Conservation (phyloP, 2,113 vertebrate genomes). For the Mola mola region DNA sequence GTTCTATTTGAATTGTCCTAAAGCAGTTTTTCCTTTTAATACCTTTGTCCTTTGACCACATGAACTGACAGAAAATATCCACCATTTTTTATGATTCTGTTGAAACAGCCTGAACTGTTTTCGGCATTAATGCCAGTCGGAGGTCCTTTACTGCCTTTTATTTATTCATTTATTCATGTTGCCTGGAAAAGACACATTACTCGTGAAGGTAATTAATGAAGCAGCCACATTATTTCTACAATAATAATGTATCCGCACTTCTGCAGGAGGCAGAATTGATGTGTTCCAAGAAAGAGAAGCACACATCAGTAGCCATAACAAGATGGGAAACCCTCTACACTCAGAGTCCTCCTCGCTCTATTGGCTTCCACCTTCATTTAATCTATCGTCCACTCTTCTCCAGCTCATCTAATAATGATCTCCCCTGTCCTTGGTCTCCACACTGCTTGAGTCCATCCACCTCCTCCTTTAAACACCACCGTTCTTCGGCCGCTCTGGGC, state of each 20-base stretch:
- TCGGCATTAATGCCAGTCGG: too few species aligned
- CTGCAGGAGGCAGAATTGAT: not conserved
- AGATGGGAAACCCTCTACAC: constrained; percentile 3
- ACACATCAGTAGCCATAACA: not conserved
- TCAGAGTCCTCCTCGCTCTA: constrained; percentile 22
- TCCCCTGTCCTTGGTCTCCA: constrained; percentile 44
- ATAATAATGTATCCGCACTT: not conserved
- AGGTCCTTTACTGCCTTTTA: too few species aligned
- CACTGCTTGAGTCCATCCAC: constrained; percentile 12
- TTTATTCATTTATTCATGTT: too few species aligned
- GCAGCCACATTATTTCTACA: not conserved
- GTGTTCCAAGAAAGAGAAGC: not conserved
- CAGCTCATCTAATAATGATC: constrained; percentile 30
- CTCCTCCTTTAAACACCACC: constrained; percentile 36
- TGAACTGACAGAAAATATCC: too few species aligned
- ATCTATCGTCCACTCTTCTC: constrained; percentile 34
- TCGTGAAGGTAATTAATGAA: not conserved
- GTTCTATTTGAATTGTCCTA: too few species aligned
- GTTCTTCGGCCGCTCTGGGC: constrained; percentile 54
- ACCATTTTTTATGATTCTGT: too few species aligned
- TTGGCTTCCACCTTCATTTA: constrained; percentile 32
- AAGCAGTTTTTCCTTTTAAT: too few species aligned
- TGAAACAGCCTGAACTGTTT: too few species aligned
- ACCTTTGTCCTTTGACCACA: too few species aligned
- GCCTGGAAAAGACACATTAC: too few species aligned